A percentile compares a stretch with the other conserved stretches of the same genome.
phyloP scores from a whole-genome alignment of 1,140 invertebrate species.

The Capitella teleta region DNA sequence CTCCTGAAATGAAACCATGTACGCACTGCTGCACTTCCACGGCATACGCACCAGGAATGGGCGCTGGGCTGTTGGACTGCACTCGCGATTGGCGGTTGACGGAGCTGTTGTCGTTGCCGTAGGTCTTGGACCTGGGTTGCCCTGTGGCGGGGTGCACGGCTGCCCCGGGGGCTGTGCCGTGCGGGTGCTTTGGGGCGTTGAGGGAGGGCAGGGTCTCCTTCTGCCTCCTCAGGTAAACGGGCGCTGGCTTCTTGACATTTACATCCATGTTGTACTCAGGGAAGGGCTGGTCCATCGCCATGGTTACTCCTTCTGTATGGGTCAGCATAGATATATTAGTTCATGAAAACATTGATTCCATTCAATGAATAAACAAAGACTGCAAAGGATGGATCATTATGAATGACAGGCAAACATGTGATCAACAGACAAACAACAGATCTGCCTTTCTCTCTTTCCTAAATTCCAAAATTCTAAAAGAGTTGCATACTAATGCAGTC shows the following conservation, averaged over 20 bases:
- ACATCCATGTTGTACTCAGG: constrained; percentile 27
- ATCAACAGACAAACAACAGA: too few relatives aligned
- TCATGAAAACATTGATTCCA: too few relatives aligned
- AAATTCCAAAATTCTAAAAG: too few relatives aligned
- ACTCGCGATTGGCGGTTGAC: constrained; percentile 27
- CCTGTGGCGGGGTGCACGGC: constrained; percentile 22
- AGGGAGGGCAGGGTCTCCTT: constrained; percentile 29
- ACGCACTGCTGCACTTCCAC: neutral
- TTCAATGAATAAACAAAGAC: too few relatives aligned
- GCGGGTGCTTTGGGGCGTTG: constrained; percentile 26
- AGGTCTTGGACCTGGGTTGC: constrained; percentile 21
- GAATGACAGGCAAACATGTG: too few relatives aligned
- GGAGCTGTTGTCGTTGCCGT: constrained; percentile 36
- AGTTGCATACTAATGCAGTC: too few relatives aligned
- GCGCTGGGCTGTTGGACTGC: constrained; percentile 29
- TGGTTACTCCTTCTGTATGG: too few relatives aligned
- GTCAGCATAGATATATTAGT: too few relatives aligned
- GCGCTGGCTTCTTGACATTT: constrained; percentile 21
- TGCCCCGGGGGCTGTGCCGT: constrained; percentile 18
- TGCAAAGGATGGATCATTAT: too few relatives aligned
- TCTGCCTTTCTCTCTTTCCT: too few relatives aligned
- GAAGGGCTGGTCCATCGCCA: too few relatives aligned
- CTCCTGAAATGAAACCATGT: constrained; percentile 18
- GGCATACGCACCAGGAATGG: constrained; percentile 20
- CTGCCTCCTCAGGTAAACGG: constrained; percentile 28